Evolutionary conservation across 1,140 invertebrate species (phyloP).

Genomic region (Samia ricini): DNA sequence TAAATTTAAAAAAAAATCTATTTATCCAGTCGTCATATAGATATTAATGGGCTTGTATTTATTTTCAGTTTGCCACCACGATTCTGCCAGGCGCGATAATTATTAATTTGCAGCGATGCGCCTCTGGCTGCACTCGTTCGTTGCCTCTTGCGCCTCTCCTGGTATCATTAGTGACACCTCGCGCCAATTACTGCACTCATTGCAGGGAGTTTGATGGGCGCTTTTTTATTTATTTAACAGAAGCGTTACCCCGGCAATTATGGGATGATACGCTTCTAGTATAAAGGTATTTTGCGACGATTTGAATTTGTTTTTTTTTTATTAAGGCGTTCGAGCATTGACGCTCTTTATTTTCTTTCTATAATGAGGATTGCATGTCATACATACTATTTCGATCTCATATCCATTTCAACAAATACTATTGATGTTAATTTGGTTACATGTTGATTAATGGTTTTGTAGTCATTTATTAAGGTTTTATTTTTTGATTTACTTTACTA

Average conservation of each 20-base stretch:
- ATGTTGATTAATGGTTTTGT: too few relatives aligned
- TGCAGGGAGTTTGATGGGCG: conserved; percentile 53
- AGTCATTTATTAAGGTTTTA: too few relatives aligned
- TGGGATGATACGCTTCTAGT: conserved; percentile 48
- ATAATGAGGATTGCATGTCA: too few relatives aligned
- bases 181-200: conserved; percentile 69
- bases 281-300: neutral
- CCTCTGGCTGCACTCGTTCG: conserved; percentile 16
- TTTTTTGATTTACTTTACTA: too few relatives aligned
- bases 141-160: conserved; percentile 52
- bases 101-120: conserved; percentile 66
- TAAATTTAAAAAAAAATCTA: too few relatives aligned
- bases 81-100: conserved; percentile 73
- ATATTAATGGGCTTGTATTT: conserved; percentile 61
- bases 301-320: neutral
- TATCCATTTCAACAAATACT: too few relatives aligned
- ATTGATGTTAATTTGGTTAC: too few relatives aligned
- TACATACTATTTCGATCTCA: too few relatives aligned
- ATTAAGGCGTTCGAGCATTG: conserved; percentile 26
- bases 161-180: conserved; percentile 73
- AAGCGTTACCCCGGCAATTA: conserved; percentile 54
- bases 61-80: conserved; percentile 49
- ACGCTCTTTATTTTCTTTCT: conserved; percentile 14
- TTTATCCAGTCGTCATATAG: too few relatives aligned
- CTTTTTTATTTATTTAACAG: conserved; percentile 54